Conservation (phyloP, 2,888 invertebrate species). For the Acrobasis repandana region DNA sequence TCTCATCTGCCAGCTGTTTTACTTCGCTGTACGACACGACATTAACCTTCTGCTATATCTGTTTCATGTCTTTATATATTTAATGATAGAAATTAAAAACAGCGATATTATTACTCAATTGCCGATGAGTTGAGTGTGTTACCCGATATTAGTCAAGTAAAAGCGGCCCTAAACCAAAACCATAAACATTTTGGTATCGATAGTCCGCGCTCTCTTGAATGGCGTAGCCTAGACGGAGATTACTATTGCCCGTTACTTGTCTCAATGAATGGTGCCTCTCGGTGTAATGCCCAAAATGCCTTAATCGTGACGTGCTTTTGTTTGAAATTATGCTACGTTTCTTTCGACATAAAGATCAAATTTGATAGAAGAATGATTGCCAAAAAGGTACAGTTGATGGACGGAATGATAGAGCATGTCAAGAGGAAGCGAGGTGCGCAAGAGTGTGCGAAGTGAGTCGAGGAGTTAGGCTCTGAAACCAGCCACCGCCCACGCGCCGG, state of each 20-base stretch:
- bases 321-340: conserved; percentile 46
- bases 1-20: no score
- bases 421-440: conserved; percentile 61
- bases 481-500: conserved; percentile 72
- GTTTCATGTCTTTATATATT: no score
- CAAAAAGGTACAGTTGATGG: conserved; percentile 45
- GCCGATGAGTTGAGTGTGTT: no score
- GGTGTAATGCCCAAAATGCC: conserved; percentile 58
- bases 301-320: conserved; percentile 45
- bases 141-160: no score
- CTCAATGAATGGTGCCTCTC: conserved; percentile 77
- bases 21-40: no score
- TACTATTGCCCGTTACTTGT: conserved; percentile 80
- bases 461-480: conserved; percentile 52
- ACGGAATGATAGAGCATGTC: conserved; percentile 51
- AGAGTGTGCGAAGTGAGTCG: conserved; percentile 63
- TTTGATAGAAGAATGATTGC: conserved; percentile 24
- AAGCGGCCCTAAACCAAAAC: no score
- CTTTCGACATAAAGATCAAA: conserved; percentile 43
- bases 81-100: no score
- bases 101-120: no score
- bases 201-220: conserved; percentile 70
- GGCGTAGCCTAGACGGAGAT: conserved; percentile 71
- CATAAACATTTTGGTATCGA: conserved; percentile 43
- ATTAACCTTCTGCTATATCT: no score